Base-by-base conservation (phyloP, 2,113 vertebrate genomes). In the Salminus brasiliensis region DNA sequence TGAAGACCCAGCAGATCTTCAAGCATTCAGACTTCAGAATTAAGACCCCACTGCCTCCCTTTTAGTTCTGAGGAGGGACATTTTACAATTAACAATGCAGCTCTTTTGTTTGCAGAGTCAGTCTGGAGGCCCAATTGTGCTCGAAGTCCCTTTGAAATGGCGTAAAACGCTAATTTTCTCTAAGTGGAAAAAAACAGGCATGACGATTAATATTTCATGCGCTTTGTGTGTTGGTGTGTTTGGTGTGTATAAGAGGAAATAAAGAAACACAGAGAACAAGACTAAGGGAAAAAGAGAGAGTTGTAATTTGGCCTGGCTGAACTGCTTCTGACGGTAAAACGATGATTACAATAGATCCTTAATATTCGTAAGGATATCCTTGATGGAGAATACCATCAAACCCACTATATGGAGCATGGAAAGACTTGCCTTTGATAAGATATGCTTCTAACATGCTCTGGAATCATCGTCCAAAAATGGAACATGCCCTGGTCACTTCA, bases 91-190 rank as follows among this genome's bases (percentile, higher is more conserved):
- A 79, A 75, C 15, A 65, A 23, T 18, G 73, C 29, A 25, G 60
- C 13, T 34, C 39, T 59, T 80, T 76, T 71, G 55, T 75, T 60
- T 70, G 69, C 47, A 18, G 73, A 65, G 52, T 52, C 43, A 4
- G 34, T 72, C 27, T 53, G 52, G 52, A 25, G 52, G 2, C 23
- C 52, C 25, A 55, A 62, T 71, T 53, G 66, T 36, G 18, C 59
- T 78, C 34, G 43, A 73, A 30, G 49, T 82, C 45, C 12, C 76
- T 85, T 69, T 76, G 75, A 81, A 86, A 80, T 15, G 16, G 62
- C 12, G 55, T 76, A 34, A 80, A 70, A 72, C n/a, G 27, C 70
- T 74, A 8, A 32, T 74, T 81, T 18, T 8, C 60, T 18, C 34
- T 73, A 65, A 75, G 70, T 49, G 39, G 34, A 76, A 41, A 55